phyloP scores from a whole-genome alignment of 2,888 invertebrate genomes.

The Harpagoxenus sublaevis region DNA sequence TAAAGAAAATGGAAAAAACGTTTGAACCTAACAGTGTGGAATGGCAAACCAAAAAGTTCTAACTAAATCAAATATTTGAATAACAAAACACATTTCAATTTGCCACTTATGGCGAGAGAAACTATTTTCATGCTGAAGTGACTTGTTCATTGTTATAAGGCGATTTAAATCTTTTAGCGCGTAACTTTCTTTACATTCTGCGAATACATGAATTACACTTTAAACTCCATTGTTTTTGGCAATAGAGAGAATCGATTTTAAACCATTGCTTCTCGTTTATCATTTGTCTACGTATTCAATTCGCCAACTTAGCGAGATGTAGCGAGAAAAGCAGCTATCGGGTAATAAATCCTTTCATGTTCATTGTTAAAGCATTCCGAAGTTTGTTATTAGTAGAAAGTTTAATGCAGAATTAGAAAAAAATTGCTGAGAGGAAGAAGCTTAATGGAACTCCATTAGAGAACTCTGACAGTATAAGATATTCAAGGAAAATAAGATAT shows the following conservation, averaged over 20 bases:
- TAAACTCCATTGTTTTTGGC: neutral
- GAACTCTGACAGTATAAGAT: constrained; percentile 29
- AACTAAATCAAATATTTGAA: constrained; percentile 14
- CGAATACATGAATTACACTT: constrained; percentile 12
- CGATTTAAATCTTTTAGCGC: neutral
- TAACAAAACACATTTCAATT: constrained; percentile 9
- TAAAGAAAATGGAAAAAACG: neutral
- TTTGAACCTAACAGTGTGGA: neutral
- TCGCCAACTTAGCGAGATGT: neutral
- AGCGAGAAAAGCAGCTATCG: neutral
- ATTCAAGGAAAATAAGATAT: constrained; percentile 31
- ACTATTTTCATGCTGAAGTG: neutral
- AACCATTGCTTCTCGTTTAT: constrained; percentile 24
- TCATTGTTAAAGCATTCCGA: neutral
- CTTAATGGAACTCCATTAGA: constrained; percentile 21
- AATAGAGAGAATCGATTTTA: constrained; percentile 17
- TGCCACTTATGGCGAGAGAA: neutral
- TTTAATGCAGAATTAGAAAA: constrained; percentile 30
- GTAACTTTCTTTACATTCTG: neutral
- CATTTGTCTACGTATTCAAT: neutral
- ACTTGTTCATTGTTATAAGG: neutral
- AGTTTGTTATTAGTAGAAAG: constrained; percentile 12
- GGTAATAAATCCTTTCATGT: constrained; percentile 22
- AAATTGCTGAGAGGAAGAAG: neutral
- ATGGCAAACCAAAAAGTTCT: neutral